Evolutionary conservation across 2,797 vertebrate species (phyloP).

Genomic region (Cirrhinus mrigala): DNA sequence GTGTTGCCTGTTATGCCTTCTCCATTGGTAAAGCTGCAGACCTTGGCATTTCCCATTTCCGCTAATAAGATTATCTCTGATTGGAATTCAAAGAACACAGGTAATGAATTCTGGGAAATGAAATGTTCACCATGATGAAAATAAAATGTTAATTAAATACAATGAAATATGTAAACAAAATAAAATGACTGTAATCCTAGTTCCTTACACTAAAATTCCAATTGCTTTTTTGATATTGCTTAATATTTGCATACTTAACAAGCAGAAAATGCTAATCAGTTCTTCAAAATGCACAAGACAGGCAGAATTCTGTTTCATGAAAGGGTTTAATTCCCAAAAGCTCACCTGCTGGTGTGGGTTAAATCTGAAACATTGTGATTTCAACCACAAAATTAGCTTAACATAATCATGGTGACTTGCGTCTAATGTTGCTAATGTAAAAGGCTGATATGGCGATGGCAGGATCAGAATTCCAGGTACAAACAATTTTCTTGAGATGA

Average conservation of each 20-base stretch:
- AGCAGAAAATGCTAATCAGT: neutral
- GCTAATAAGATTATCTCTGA: neutral
- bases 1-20: neutral
- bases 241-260: neutral
- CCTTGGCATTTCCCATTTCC: neutral
- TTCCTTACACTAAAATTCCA: neutral
- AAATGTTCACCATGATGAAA: neutral
- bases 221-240: neutral
- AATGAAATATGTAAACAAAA: neutral
- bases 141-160: neutral
- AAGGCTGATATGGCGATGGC: slow-evolving; percentile 13
- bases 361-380: slow-evolving; percentile 9
- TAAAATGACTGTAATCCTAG: neutral
- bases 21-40: neutral
- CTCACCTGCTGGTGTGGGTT: neutral
- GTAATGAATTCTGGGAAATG: neutral
- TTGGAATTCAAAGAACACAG: neutral
- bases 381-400: slow-evolving; percentile 2
- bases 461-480: slow-evolving; percentile 36
- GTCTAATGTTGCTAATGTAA: slow-evolving; percentile 27
- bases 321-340: neutral
- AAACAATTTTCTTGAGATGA: slow-evolving; percentile 55
- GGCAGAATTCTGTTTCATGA: neutral
- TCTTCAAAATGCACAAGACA: neutral
- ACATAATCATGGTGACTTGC: slow-evolving; percentile 1